Conservation (phyloP, 1,140 invertebrate species). For the Drosophila melanogaster region Release_6_plus_ISO1_MT NT_033779.5:2165001-2165500, state of each 20-base stretch:
- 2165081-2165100: slow-evolving; percentile 80
- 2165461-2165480: slow-evolving; percentile 21
- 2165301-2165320: slow-evolving; percentile 18
- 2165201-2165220: slow-evolving; percentile 25
- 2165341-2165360: slow-evolving; percentile 52
- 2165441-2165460: slow-evolving; percentile 12
- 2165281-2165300: slow-evolving; percentile 43
- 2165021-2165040: slow-evolving; percentile 56
- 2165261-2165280: slow-evolving; percentile 49
- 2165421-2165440: slow-evolving; percentile 22
- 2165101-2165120: slow-evolving; percentile 76
- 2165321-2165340: slow-evolving; percentile 32
- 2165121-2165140: slow-evolving; percentile 22
- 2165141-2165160: slow-evolving; percentile 33
- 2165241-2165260: slow-evolving; percentile 82
- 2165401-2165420: slow-evolving; percentile 30
- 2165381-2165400: slow-evolving; percentile 49
- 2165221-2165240: slow-evolving; percentile 60
- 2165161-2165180: slow-evolving; percentile 42
- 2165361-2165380: slow-evolving; percentile 49
- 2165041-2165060: slow-evolving; percentile 70
- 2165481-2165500: slow-evolving; percentile 10
- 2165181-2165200: slow-evolving; percentile 48
- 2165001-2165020: slow-evolving; percentile 14
- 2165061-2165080: slow-evolving; percentile 32